phyloP scores from a whole-genome alignment of 2,113 vertebrate species.

The Pteropus alecto region DNA sequence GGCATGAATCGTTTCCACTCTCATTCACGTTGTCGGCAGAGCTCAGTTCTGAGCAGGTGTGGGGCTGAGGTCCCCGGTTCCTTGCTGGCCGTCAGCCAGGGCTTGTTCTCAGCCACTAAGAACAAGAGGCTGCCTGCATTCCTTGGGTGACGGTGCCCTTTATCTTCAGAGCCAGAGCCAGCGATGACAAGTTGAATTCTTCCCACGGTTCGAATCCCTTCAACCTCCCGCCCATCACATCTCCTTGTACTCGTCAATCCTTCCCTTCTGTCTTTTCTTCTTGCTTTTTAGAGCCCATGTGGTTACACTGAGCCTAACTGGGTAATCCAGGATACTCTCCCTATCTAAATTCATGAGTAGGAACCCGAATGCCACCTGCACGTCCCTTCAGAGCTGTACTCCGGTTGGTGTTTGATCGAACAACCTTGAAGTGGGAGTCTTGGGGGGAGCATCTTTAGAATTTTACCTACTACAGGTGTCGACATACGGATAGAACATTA shows the following conservation, averaged over 20 bases:
- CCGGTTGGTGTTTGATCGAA: not conserved
- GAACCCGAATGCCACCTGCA: not conserved
- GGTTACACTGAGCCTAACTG: rapidly evolving
- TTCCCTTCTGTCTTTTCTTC: not conserved
- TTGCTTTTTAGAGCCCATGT: rapidly evolving
- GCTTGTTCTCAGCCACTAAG: not conserved
- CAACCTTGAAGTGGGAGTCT: not conserved
- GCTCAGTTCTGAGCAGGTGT: not conserved
- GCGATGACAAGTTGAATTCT: not conserved
- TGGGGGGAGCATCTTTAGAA: not conserved
- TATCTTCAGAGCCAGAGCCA: not conserved
- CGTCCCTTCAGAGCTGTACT: not conserved
- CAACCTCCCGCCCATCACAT: not conserved
- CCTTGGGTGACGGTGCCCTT: too few relatives aligned
- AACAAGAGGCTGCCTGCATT: too few relatives aligned
- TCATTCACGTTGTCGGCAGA: not conserved
- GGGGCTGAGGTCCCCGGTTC: rapidly evolving
- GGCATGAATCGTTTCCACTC: not conserved
- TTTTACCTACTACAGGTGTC: not conserved
- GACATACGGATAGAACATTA: rapidly evolving
- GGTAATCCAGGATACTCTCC: not conserved
- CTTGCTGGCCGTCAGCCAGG: not conserved
- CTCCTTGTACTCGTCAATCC: too few relatives aligned
- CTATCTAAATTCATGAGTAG: not conserved
- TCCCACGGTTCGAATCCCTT: not conserved